Conservation (phyloP, 2,888 invertebrate genomes). For the Dryomyza anilis region DNA sequence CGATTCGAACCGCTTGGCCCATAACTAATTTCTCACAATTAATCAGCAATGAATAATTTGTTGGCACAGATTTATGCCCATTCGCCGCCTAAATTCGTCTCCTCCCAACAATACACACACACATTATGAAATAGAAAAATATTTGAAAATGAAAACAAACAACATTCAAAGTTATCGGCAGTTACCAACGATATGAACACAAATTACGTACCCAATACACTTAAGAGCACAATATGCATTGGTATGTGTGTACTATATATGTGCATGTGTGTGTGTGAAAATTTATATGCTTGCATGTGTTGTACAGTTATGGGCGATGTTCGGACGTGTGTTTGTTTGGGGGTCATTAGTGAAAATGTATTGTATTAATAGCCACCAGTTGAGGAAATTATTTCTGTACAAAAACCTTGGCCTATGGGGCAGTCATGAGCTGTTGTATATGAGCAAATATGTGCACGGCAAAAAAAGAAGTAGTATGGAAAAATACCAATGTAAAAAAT, state of each 20-base stretch:
- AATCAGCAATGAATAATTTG: conserved; percentile 29
- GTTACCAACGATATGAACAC: not conserved
- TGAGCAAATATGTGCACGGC: too few relatives aligned
- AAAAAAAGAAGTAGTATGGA: too few relatives aligned
- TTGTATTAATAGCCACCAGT: conserved; percentile 17
- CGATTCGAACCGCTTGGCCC: not conserved
- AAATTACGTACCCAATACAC: not conserved
- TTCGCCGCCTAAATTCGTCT: too few relatives aligned
- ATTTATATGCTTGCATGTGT: not conserved
- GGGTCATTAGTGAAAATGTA: conserved; percentile 17
- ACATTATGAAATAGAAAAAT: too few relatives aligned
- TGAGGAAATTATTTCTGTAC: conserved; percentile 14
- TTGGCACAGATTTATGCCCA: too few relatives aligned
- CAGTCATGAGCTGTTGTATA: too few relatives aligned
- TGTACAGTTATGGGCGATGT: too few relatives aligned
- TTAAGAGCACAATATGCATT: not conserved
- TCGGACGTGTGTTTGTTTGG: not conserved
- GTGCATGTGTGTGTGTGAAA: not conserved
- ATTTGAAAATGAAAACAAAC: too few relatives aligned
- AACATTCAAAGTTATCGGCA: not conserved
- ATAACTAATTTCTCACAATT: conserved; percentile 27
- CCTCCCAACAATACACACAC: too few relatives aligned
- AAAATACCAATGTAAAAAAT: too few relatives aligned
- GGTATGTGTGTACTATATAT: not conserved
- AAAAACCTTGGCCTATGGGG: too few relatives aligned